Evolutionary conservation across 2,888 invertebrate genomes (phyloP).

Genomic region (Aproaerema taeniolella): DNA sequence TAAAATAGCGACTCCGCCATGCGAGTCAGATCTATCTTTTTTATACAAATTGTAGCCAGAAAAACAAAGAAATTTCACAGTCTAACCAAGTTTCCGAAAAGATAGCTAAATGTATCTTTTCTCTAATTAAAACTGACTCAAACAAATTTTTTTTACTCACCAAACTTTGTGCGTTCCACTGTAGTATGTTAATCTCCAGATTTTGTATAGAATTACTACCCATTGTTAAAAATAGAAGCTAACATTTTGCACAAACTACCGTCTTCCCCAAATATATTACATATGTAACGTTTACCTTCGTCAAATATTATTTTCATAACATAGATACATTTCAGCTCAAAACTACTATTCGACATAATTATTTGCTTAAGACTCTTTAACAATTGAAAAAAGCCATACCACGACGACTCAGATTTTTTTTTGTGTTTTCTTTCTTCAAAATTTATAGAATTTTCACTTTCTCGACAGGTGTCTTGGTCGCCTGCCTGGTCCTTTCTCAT

Average conservation of each 20-base stretch:
- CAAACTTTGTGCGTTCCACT: constrained; percentile 13
- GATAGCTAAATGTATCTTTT: constrained; percentile 10
- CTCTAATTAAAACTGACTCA: constrained; percentile 7
- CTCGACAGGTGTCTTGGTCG: too few relatives aligned
- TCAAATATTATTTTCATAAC: background rate
- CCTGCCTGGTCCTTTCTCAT: too few relatives aligned
- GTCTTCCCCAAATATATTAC: background rate
- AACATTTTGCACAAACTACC: background rate
- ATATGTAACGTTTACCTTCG: background rate
- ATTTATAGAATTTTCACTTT: too few relatives aligned
- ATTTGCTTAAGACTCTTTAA: background rate
- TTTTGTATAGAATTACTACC: too few relatives aligned
- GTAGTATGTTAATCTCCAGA: constrained; percentile 9
- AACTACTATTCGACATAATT: background rate
- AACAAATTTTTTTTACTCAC: constrained; percentile 2
- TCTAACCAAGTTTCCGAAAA: constrained; percentile 9
- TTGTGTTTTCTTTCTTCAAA: too few relatives aligned
- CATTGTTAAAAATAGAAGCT: background rate
- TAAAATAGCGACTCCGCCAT: constrained; percentile 14
- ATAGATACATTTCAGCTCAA: background rate
- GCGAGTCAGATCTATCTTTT: constrained; percentile 8
- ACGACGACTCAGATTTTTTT: too few relatives aligned
- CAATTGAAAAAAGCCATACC: too few relatives aligned
- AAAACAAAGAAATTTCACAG: constrained; percentile 1
- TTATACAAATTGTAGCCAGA: constrained; percentile 12